phyloP scores from a whole-genome alignment of 2,113 vertebrate species.

The Puffinus mauretanicus region DNA sequence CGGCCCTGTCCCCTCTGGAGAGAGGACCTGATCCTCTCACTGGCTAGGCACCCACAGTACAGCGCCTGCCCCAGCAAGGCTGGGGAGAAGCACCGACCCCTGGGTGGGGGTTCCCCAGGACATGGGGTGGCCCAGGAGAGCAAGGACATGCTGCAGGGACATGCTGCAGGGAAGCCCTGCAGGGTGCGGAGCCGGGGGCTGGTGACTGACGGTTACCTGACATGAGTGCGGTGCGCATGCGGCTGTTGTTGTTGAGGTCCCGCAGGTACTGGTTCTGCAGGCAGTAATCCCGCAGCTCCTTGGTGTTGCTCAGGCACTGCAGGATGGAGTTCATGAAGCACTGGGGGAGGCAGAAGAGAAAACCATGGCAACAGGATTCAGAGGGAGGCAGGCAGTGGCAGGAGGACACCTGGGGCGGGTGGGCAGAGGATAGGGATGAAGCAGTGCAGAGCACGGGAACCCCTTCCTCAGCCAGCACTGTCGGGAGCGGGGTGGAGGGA shows the following conservation, averaged over 20 bases:
- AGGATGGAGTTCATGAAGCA: slow-evolving; percentile 99
- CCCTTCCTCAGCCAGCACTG: fast-evolving
- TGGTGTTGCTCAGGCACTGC: slow-evolving; percentile 94
- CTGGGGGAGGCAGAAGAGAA: slow-evolving; percentile 66
- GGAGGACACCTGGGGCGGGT: background rate
- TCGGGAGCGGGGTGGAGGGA: fast-evolving
- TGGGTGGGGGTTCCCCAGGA: background rate
- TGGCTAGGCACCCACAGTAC: background rate
- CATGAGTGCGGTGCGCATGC: slow-evolving; percentile 81
- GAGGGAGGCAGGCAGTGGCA: background rate
- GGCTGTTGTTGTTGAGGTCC: slow-evolving; percentile 85
- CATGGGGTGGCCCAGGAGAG: background rate
- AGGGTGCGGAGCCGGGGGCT: background rate
- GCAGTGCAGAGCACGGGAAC: background rate
- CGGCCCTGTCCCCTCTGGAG: background rate
- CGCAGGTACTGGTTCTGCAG: slow-evolving; percentile 83
- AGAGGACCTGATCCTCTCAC: background rate
- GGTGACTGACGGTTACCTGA: slow-evolving; percentile 74
- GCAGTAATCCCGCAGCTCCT: slow-evolving; percentile 92
- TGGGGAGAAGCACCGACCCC: background rate
- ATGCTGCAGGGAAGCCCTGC: background rate
- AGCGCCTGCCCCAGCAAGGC: background rate
- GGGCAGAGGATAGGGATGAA: background rate
- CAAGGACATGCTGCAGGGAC: background rate
- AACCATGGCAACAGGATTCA: slow-evolving; percentile 44